Percentiles rank a stretch among this genome's conserved stretches.
Conservation (phyloP, 37 sponge, comb jelly and placozoan species). For the Hexactinellida sp. region DNA sequence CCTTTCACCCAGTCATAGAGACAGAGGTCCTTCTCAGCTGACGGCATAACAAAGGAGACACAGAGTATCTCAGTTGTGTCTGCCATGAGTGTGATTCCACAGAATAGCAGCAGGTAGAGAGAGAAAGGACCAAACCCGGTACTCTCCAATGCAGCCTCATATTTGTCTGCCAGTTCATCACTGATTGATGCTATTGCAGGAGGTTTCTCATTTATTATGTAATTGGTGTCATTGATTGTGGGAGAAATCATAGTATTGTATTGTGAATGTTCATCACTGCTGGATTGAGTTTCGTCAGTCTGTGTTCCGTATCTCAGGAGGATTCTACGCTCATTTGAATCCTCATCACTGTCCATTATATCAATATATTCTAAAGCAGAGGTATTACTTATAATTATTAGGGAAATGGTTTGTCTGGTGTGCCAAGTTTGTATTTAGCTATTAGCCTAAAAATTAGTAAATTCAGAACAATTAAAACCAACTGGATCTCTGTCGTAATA, state of each 20-base stretch:
- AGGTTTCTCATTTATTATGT: background rate
- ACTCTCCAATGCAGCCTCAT: conserved; percentile 19
- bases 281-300: too few relatives aligned
- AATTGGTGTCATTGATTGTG: background rate
- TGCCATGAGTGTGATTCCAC: conserved; percentile 52
- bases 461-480: too few relatives aligned
- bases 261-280: too few relatives aligned
- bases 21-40: conserved; percentile 15
- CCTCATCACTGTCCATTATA: background rate
- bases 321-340: background rate
- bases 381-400: too few relatives aligned
- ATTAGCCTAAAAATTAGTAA: too few relatives aligned
- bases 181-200: background rate
- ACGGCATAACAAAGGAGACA: conserved; percentile 36
- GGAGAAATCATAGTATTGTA: too few relatives aligned
- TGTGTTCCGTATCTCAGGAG: background rate
- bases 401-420: too few relatives aligned
- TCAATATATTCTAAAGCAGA: background rate
- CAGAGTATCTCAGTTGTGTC: conserved; percentile 59
- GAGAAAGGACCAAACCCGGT: conserved; percentile 46
- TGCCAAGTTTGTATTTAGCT: too few relatives aligned
- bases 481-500: too few relatives aligned
- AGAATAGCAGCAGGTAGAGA: conserved; percentile 27
- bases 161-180: background rate
- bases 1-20: conserved; percentile 28